These are phyloP conservation scores for Alligator mississippiensis DNA, from an alignment of 2,113 vertebrate genomes.

Conservation along the genomic window DNA sequence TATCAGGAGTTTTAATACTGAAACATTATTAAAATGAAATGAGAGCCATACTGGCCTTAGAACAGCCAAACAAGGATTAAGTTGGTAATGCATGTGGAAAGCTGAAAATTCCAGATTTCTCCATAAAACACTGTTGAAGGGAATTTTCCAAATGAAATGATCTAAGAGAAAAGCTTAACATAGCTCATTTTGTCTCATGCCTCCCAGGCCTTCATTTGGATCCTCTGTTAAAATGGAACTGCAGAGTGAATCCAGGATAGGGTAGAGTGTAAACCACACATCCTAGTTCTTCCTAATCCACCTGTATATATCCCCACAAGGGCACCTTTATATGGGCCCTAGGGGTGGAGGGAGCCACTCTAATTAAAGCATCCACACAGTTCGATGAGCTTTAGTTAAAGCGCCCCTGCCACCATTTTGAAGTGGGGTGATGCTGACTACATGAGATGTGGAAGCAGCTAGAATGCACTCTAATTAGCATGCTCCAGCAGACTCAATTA, in stretches of 20 bases:
- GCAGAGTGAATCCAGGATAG: background rate
- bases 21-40: background rate
- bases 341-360: no score
- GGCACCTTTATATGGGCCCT: no score
- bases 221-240: background rate
- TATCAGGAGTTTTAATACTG: constrained; percentile 5
- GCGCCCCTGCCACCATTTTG: no score
- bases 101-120: background rate
- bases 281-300: no score
- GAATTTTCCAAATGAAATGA: background rate
- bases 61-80: background rate
- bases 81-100: background rate
- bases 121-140: background rate
- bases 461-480: no score
- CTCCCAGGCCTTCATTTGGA: background rate
- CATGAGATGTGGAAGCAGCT: no score
- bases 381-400: no score
- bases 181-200: background rate
- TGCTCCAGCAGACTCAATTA: no score
- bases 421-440: no score
- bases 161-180: background rate
- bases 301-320: no score
- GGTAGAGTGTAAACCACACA: background rate
- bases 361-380: no score
- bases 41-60: background rate